Evolutionary conservation across 2,888 invertebrate species (phyloP).

Genomic region (Stenodera caucasica): DNA sequence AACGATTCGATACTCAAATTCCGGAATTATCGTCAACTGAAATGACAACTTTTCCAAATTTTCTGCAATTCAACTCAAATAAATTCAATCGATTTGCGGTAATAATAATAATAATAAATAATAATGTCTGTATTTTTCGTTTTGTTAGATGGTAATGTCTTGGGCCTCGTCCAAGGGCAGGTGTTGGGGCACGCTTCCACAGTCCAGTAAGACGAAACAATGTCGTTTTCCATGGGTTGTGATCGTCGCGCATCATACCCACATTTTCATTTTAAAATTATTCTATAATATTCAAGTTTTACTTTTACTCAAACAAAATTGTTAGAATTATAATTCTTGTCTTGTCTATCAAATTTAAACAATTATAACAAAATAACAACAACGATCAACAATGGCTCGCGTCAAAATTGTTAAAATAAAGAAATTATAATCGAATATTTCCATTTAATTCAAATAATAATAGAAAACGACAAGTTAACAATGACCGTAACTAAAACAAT

Average conservation of each 20-base stretch:
- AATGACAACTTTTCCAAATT: not conserved
- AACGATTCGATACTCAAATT: too few species aligned
- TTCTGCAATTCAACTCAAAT: conserved; percentile 1
- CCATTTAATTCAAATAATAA: conserved; percentile 1
- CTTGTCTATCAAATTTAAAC: not conserved
- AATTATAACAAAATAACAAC: conserved; percentile 4
- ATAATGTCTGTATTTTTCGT: conserved; percentile 7
- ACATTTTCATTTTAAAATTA: conserved; percentile 45
- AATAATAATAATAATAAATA: conserved; percentile 18
- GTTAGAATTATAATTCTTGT: not conserved
- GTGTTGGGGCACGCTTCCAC: conserved; percentile 53
- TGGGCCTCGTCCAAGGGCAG: conserved; percentile 44
- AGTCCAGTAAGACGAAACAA: conserved; percentile 55
- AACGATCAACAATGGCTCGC: not conserved
- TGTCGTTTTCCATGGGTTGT: conserved; percentile 51
- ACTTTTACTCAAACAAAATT: conserved; percentile 25
- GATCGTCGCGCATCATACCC: conserved; percentile 52
- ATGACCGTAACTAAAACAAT: conserved; percentile 21
- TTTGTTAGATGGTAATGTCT: conserved; percentile 31
- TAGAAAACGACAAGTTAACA: not conserved
- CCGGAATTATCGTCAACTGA: too few species aligned
- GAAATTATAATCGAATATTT: not conserved
- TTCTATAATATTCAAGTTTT: conserved; percentile 45
- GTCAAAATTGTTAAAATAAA: not conserved
- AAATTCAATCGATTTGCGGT: conserved; percentile 26